Conservation (phyloP, 1,140 invertebrate species). For the Drosophila murphyi region DNA sequence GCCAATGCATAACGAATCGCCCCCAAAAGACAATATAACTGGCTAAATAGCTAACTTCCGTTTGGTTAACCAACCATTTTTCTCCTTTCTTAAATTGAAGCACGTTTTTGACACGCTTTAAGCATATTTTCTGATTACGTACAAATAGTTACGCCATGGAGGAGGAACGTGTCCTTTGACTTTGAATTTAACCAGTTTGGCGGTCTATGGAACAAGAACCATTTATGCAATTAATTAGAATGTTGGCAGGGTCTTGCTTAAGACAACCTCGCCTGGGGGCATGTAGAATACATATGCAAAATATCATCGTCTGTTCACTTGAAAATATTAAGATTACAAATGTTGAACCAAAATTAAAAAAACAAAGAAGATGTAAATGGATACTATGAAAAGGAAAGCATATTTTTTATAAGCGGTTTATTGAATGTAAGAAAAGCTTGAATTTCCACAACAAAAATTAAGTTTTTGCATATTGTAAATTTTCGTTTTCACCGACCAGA, state of each 20-base stretch:
- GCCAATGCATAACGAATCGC: slow-evolving; percentile 32
- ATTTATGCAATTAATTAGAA: slow-evolving; percentile 68
- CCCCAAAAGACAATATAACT: slow-evolving; percentile 29
- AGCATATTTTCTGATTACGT: slow-evolving; percentile 55
- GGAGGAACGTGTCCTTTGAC: slow-evolving; percentile 31
- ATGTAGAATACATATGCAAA: background rate
- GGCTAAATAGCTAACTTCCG: slow-evolving; percentile 13
- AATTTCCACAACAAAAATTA: slow-evolving; percentile 4
- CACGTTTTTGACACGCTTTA: slow-evolving; percentile 26
- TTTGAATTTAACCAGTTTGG: slow-evolving; percentile 53
- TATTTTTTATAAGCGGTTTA: slow-evolving; percentile 15
- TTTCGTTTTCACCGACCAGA: slow-evolving; percentile 19
- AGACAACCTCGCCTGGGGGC: background rate
- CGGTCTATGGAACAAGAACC: slow-evolving; percentile 42
- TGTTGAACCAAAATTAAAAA: background rate
- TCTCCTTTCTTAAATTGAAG: slow-evolving; percentile 8
- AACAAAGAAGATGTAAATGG: background rate
- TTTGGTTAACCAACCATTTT: background rate
- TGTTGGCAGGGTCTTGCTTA: slow-evolving; percentile 30
- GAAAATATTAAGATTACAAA: background rate
- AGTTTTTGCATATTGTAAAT: slow-evolving; percentile 24
- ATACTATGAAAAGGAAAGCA: background rate
- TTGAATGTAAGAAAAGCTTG: slow-evolving; percentile 11
- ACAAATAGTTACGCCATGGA: slow-evolving; percentile 7
- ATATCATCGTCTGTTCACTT: background rate